phyloP scores from a whole-genome alignment of 2,888 invertebrate genomes.

The Gonocerus acuteangulatus region DNA sequence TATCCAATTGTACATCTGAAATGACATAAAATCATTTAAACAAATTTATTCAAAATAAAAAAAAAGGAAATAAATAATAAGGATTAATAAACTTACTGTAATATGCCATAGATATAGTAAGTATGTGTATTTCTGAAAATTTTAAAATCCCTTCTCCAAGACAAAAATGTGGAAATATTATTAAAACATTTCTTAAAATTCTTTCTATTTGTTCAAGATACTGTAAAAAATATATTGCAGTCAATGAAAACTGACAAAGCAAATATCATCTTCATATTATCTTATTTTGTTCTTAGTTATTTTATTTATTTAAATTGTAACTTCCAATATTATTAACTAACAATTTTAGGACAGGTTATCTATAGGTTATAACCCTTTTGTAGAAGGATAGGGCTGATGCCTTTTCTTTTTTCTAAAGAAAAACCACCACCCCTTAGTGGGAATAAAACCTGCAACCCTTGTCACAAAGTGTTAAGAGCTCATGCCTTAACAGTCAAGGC shows the following conservation, averaged over 20 bases:
- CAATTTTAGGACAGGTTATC: no score
- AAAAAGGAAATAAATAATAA: background rate
- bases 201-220: constrained; percentile 25
- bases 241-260: background rate
- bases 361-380: no score
- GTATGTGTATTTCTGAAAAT: constrained; percentile 34
- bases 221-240: constrained; percentile 22
- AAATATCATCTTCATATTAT: no score
- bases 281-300: no score
- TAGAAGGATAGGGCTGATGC: no score
- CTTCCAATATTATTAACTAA: no score
- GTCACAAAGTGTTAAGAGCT: no score
- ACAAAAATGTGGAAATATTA: constrained; percentile 78
- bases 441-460: no score
- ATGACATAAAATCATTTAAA: constrained; percentile 5
- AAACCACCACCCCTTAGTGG: no score
- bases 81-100: constrained; percentile 24
- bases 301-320: no score
- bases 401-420: no score
- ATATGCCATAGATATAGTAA: constrained; percentile 38
- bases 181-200: constrained; percentile 28
- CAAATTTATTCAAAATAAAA: background rate
- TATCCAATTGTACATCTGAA: constrained; percentile 26
- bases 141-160: constrained; percentile 65
- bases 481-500: no score